A percentile compares a stretch with the other conserved stretches of the same genome.
Evolutionary conservation across 2,113 vertebrate species (phyloP).

Genomic region (Galbula dea): DNA sequence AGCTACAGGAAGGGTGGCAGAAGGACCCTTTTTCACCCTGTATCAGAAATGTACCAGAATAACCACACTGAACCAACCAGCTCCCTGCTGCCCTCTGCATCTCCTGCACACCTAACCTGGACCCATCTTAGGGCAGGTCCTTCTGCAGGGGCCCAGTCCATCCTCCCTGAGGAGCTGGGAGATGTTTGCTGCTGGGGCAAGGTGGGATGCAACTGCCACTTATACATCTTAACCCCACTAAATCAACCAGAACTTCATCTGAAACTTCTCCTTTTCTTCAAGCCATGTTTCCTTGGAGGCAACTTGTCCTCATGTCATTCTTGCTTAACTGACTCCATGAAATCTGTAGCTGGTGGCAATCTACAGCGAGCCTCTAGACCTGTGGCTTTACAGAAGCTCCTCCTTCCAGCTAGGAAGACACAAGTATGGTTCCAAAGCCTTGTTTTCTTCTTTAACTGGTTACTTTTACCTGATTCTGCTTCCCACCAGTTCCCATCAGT

Average conservation of each 20-base stretch:
- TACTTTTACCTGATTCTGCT: no score
- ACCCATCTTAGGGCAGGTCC: neutral
- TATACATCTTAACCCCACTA: neutral
- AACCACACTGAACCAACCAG: neutral
- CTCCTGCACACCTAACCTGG: no score
- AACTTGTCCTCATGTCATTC: neutral
- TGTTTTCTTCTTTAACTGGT: neutral
- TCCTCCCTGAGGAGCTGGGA: rapidly evolving
- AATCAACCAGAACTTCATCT: neutral
- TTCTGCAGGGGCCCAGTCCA: rapidly evolving
- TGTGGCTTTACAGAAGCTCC: no score
- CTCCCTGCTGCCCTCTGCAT: neutral
- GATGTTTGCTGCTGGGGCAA: neutral
- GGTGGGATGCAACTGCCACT: rapidly evolving
- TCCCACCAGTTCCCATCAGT: rapidly evolving
- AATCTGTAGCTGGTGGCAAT: neutral
- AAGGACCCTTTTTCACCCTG: neutral
- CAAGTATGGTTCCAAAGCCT: neutral
- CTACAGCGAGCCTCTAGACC: rapidly evolving
- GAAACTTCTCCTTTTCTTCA: neutral
- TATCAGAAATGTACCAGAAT: neutral
- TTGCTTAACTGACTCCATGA: neutral
- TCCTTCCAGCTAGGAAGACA: neutral
- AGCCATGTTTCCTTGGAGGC: neutral
- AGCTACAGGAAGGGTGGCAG: neutral